Conservation (phyloP, 2,888 invertebrate species). For the Scrobipalpa costella region DNA sequence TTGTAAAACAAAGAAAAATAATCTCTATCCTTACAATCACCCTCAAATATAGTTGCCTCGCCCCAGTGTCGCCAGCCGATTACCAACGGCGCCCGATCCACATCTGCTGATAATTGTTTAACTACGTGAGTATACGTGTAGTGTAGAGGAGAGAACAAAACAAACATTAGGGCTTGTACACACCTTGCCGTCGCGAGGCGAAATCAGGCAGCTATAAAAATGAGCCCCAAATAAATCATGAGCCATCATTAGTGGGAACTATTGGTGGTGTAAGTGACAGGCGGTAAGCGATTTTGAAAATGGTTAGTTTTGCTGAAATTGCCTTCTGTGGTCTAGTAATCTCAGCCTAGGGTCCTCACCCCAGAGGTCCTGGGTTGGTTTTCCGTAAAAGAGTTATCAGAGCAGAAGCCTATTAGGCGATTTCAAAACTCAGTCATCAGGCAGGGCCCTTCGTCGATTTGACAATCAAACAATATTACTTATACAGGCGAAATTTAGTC, state of each 20-base stretch:
- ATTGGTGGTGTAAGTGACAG: conserved; percentile 30
- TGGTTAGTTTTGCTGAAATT: no score
- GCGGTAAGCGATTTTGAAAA: conserved; percentile 28
- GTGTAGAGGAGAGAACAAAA: conserved; percentile 18
- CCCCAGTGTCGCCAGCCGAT: conserved; percentile 7
- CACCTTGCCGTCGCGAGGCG: conserved; percentile 54
- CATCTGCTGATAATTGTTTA: conserved; percentile 14
- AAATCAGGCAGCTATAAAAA: conserved; percentile 67
- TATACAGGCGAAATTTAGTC: no score
- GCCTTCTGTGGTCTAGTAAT: no score
- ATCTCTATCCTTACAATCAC: neutral
- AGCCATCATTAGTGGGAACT: conserved; percentile 70
- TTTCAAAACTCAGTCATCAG: no score
- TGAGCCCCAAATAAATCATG: conserved; percentile 73
- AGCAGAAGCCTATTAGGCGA: no score
- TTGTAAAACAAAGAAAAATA: neutral
- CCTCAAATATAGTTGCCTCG: neutral
- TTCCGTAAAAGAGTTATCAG: no score
- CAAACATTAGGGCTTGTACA: conserved; percentile 32
- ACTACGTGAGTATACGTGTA: conserved; percentile 15
- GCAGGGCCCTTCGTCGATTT: no score
- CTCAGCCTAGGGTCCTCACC: no score
- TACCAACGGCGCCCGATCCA: neutral
- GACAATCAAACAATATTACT: no score
- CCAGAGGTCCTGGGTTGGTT: no score